Conservation (phyloP, 2,797 vertebrate genomes). For the Spinibarbus caldwelli region DNA sequence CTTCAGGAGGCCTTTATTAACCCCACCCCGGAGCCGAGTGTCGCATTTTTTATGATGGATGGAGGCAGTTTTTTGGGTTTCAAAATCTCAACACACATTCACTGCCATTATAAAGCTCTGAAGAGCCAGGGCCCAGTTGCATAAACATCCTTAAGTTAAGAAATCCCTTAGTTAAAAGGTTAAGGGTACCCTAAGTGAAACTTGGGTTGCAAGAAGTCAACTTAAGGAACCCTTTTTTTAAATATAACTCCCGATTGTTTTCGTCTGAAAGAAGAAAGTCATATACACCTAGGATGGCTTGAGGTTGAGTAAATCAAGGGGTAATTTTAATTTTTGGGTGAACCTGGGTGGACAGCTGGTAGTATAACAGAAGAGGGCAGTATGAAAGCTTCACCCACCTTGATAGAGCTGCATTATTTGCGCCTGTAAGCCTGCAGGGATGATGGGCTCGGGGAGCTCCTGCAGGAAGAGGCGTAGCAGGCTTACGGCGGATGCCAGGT, state of each 20-base stretch:
- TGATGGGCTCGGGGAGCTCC: slow-evolving; percentile 95
- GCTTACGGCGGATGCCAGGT: slow-evolving; percentile 95
- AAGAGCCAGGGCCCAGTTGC: too few relatives aligned
- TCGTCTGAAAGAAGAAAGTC: too few relatives aligned
- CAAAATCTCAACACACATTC: neutral
- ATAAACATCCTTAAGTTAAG: too few relatives aligned
- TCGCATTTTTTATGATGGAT: too few relatives aligned
- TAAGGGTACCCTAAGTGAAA: too few relatives aligned
- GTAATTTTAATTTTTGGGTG: too few relatives aligned
- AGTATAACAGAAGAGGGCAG: neutral
- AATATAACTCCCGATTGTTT: too few relatives aligned
- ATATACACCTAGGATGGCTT: neutral
- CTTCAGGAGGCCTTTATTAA: too few relatives aligned
- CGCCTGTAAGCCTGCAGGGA: slow-evolving; percentile 88
- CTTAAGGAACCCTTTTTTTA: too few relatives aligned
- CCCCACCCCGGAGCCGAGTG: too few relatives aligned
- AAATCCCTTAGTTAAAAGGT: too few relatives aligned
- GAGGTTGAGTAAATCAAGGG: neutral
- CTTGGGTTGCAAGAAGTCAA: too few relatives aligned
- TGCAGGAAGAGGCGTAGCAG: slow-evolving; percentile 97
- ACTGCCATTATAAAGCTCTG: neutral
- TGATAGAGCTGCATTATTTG: slow-evolving; percentile 94
- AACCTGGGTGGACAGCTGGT: neutral
- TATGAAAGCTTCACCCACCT: slow-evolving; percentile 73
- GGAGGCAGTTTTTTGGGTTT: neutral